A percentile compares a stretch with the other conserved stretches of the same genome.
Evolutionary conservation across 1,140 invertebrate species (phyloP).

Genomic region (Diorhabda elongata): DNA sequence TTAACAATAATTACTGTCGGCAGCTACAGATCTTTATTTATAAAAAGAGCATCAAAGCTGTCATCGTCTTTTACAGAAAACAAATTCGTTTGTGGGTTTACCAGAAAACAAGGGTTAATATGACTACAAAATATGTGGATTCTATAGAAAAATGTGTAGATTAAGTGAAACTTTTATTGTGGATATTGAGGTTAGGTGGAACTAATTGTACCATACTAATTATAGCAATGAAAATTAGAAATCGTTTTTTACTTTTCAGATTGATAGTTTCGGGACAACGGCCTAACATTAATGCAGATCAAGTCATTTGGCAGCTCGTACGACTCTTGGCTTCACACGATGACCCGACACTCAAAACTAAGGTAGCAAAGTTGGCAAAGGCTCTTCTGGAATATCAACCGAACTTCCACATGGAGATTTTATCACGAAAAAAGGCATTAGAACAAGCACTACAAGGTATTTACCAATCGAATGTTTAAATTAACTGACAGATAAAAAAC

Average conservation of each 20-base stretch:
- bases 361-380: constrained; percentile 53
- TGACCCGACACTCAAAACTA: constrained; percentile 55
- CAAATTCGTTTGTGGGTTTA: no score
- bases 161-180: not conserved
- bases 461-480: not conserved
- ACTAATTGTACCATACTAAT: not conserved
- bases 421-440: constrained; percentile 64
- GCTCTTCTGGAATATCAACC: constrained; percentile 56
- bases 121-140: not conserved
- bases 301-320: constrained; percentile 75
- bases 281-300: constrained; percentile 66
- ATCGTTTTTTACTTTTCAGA: constrained; percentile 39
- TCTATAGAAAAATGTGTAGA: not conserved
- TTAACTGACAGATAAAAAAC: no score
- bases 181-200: not conserved
- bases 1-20: no score
- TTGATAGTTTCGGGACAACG: constrained; percentile 56
- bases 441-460: constrained; percentile 76
- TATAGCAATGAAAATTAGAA: not conserved
- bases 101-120: no score
- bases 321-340: constrained; percentile 70
- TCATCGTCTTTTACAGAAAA: no score
- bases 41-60: no score
- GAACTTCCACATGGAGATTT: constrained; percentile 54
- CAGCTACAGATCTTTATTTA: no score